Evolutionary conservation across 2,797 vertebrate genomes (phyloP).

Genomic region (Myotis planiceps): DNA sequence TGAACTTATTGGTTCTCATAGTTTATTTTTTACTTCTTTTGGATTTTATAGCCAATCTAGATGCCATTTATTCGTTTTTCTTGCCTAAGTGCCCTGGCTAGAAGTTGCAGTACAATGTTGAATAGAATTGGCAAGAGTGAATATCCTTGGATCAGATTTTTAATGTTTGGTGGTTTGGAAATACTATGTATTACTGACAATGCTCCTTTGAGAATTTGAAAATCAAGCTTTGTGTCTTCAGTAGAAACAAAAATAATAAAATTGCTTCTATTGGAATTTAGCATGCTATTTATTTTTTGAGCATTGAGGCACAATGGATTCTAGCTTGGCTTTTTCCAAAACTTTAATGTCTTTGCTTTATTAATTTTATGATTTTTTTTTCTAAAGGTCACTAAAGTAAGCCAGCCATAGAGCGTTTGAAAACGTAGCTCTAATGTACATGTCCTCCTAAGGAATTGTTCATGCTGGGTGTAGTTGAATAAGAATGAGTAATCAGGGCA

Average conservation of each 20-base stretch:
- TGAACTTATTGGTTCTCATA: background rate
- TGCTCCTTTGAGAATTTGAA: slow-evolving; percentile 37
- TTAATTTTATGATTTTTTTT: background rate
- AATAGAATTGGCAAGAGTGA: slow-evolving; percentile 4
- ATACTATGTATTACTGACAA: slow-evolving; percentile 15
- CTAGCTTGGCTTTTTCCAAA: background rate
- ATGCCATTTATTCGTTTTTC: slow-evolving; percentile 3
- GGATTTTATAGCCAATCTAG: background rate
- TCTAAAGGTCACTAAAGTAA: background rate
- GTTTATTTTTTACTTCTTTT: background rate
- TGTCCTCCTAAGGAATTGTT: background rate
- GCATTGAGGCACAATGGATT: background rate
- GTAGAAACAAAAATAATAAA: slow-evolving; percentile 18
- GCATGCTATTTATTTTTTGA: slow-evolving; percentile 36
- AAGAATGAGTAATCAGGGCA: background rate
- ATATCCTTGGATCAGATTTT: slow-evolving; percentile 23
- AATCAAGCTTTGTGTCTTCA: slow-evolving; percentile 19
- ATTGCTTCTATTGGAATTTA: slow-evolving; percentile 46
- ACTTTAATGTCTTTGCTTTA: background rate
- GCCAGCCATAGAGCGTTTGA: background rate
- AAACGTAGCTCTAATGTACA: background rate
- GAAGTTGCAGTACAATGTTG: background rate
- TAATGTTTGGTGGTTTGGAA: slow-evolving; percentile 42
- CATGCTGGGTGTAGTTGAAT: background rate
- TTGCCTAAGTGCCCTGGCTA: slow-evolving; percentile 1